These are phyloP conservation scores for Torymus tubicola DNA, from an alignment of 2,888 invertebrate genomes.

Conservation along the genomic window DNA sequence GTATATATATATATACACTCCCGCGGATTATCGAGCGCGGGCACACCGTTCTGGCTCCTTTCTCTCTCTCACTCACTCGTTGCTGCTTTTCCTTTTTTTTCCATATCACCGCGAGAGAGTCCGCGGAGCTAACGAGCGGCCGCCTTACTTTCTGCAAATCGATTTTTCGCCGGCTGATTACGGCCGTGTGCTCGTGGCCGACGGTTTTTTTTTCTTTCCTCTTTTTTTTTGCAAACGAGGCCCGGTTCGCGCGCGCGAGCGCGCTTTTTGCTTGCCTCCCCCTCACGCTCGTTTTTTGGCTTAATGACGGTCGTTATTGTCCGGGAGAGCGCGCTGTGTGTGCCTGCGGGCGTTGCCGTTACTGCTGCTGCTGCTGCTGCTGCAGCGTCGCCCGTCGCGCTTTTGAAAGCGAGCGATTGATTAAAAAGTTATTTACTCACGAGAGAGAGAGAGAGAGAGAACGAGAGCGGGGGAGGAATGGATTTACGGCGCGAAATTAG, in stretches of 20 bases:
- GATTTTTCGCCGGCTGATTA: constrained; percentile 52
- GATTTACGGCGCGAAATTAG: constrained; percentile 16
- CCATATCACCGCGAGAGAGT: not conserved
- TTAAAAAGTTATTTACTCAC: constrained; percentile 51
- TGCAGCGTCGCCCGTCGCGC: not conserved
- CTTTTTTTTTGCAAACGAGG: not conserved
- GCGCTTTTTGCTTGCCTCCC: not conserved
- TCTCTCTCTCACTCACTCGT: not conserved
- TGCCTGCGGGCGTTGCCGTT: no score
- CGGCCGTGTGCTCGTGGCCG: not conserved
- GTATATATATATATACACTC: no score
- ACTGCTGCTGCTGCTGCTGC: no score
- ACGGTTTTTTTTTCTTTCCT: not conserved
- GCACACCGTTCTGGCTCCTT: constrained; percentile 7
- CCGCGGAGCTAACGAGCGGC: constrained; percentile 39
- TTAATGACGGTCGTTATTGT: constrained; percentile 49
- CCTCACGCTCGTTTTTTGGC: constrained; percentile 7
- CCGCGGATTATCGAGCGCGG: constrained; percentile 49
- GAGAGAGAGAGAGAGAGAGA: not conserved
- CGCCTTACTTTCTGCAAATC: constrained; percentile 53
- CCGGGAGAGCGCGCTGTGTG: not conserved
- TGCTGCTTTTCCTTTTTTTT: not conserved
- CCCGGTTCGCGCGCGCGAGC: no score
- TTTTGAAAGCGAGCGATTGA: constrained; percentile 42
- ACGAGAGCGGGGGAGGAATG: not conserved